A percentile compares a stretch with the other conserved stretches of the same genome.
Evolutionary conservation across 2,888 invertebrate genomes (phyloP).

Genomic region (Drosophila imparisetae): DNA sequence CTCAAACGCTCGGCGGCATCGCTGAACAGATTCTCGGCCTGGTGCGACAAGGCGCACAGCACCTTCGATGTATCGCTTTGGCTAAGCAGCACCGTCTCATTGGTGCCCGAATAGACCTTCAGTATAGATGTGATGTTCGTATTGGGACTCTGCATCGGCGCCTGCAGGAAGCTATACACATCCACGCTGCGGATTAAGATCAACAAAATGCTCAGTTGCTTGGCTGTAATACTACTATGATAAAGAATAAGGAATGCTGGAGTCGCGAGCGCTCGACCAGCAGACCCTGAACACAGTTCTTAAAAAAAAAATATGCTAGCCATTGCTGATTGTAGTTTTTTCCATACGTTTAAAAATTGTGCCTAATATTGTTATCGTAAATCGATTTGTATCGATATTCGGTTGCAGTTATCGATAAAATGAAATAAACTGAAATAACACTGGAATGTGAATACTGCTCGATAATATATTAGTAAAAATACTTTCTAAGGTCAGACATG

Average conservation of each 20-base stretch:
- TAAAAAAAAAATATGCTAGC: not conserved
- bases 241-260: not conserved
- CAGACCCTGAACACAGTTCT: not conserved
- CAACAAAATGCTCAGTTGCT: conserved; percentile 4
- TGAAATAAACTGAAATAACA: not conserved
- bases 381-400: not conserved
- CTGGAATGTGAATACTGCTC: not conserved
- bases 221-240: not conserved
- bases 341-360: not conserved
- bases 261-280: too few species aligned
- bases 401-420: not conserved
- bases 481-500: not conserved
- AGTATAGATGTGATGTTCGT: conserved; percentile 85
- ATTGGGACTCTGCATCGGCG: conserved; percentile 88
- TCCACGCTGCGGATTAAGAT: conserved; percentile 88
- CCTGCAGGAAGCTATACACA: conserved; percentile 92
- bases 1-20: conserved; percentile 95
- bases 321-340: not conserved
- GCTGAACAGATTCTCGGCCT: conserved; percentile 95
- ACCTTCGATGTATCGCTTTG: conserved; percentile 94
- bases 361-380: too few species aligned
- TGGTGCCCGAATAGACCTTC: conserved; percentile 84
- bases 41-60: conserved; percentile 94
- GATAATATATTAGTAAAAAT: not conserved
- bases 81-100: conserved; percentile 87